Conservation (phyloP, 2,888 invertebrate genomes). For the Meghimatium bilineatum region DNA sequence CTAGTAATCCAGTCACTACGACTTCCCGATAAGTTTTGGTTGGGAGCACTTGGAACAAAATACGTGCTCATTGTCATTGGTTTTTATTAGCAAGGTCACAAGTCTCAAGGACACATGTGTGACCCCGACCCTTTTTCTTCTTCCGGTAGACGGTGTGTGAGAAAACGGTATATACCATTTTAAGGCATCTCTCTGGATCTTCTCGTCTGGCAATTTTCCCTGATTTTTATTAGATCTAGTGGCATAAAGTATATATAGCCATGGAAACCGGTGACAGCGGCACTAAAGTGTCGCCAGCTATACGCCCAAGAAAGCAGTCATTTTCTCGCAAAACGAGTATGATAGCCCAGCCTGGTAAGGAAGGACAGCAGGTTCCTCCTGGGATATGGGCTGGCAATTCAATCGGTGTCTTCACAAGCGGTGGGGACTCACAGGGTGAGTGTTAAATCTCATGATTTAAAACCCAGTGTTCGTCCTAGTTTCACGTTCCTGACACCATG, state of each 20-base stretch:
- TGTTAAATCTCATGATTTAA: not conserved
- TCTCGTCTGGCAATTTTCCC: not conserved
- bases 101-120: constrained; percentile 34
- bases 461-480: not conserved
- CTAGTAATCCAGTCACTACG: no score
- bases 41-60: no score
- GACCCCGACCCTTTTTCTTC: constrained; percentile 4
- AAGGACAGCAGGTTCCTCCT: constrained; percentile 75
- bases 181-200: not conserved
- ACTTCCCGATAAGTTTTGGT: no score
- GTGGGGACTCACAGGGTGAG: constrained; percentile 94
- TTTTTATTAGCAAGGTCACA: constrained; percentile 14
- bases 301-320: constrained; percentile 9
- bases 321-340: constrained; percentile 62
- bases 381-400: constrained; percentile 86
- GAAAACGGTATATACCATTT: not conserved
- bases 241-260: constrained; percentile 10
- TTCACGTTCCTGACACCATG: no score
- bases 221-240: not conserved
- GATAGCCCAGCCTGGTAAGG: constrained; percentile 70
- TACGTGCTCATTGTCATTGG: not conserved
- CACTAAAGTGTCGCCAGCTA: not conserved
- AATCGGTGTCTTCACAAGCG: constrained; percentile 96
- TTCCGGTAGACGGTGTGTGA: constrained; percentile 10
- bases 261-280: constrained; percentile 20